A percentile compares a stretch with the other conserved stretches of the same genome.
These are phyloP conservation scores for Julus scanicus DNA, from an alignment of 2,888 invertebrate species.

Conservation along the genomic window DNA sequence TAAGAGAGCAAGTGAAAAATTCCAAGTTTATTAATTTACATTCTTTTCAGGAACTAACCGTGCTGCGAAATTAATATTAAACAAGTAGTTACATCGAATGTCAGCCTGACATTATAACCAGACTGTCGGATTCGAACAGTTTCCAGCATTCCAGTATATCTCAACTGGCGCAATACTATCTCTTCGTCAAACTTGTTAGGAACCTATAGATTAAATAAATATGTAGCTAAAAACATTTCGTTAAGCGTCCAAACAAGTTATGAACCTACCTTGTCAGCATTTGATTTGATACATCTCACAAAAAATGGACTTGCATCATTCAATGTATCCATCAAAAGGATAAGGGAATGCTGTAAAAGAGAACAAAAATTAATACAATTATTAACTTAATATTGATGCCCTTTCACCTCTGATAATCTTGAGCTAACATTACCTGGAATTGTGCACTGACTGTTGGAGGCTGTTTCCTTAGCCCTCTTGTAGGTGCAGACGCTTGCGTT, in stretches of 20 bases:
- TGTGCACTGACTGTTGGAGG: slow-evolving; percentile 94
- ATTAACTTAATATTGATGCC: not conserved
- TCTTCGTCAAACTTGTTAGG: slow-evolving; percentile 94
- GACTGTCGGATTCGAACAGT: slow-evolving; percentile 94
- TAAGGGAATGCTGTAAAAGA: slow-evolving; percentile 80
- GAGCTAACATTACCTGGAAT: slow-evolving; percentile 71
- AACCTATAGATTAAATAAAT: slow-evolving; percentile 68
- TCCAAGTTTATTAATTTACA: not conserved
- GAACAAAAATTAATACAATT: slow-evolving; percentile 47
- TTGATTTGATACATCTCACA: slow-evolving; percentile 94
- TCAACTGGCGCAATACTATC: slow-evolving; percentile 87
- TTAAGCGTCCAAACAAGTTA: slow-evolving; percentile 29
- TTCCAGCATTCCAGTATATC: slow-evolving; percentile 97
- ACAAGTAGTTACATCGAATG: slow-evolving; percentile 75
- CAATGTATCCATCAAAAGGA: slow-evolving; percentile 91
- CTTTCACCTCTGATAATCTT: not conserved
- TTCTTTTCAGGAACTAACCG: not conserved
- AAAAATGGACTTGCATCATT: slow-evolving; percentile 89
- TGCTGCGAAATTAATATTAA: not conserved
- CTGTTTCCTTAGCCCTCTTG: slow-evolving; percentile 78
- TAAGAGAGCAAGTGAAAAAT: slow-evolving; percentile 60
- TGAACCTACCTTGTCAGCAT: slow-evolving; percentile 79
- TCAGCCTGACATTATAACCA: slow-evolving; percentile 92
- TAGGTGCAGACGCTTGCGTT: slow-evolving; percentile 68
- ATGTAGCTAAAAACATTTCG: slow-evolving; percentile 8